Base-by-base conservation (phyloP, 2,888 invertebrate species). In the Muschampia plurimacula region DNA sequence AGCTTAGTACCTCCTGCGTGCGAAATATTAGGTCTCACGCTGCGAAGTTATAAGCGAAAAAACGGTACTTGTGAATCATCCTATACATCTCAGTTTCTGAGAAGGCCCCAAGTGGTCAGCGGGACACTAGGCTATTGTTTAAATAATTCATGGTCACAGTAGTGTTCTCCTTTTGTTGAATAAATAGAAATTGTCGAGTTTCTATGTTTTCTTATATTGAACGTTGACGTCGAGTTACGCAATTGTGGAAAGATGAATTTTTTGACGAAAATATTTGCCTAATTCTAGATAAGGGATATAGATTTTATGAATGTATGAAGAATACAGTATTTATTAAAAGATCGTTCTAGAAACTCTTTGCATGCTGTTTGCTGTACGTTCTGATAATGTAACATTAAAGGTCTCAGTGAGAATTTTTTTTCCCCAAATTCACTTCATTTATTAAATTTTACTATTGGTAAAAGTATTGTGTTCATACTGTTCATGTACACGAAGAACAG, bases 51-150 rank as follows among this genome's bases (percentile, higher is more conserved):
- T 55, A n/a, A 49, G 67, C 67, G 41, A 80, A 78, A 78, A 79
- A 80, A 78, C 76, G 79, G 78, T 75, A 77, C 75, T 66, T 77
- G 76, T 80, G 81, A 81, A 79, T 81, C 81, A 81, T 46, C 79
- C 80, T 79, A 79, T 80, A 76, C 72, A 75, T 76, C 65, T 81
- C 59, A 32, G 49, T 78, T 90, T 90, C 90, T 78, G 39, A 83
- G 91, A 91, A 91, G 85, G 84, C 3, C 60, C 52, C 46, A 55
- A 72, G 72, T 74, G 82, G 84, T 78, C 89, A 82, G 83, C 89
- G 83, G 89, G 90, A 81, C 84, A 78, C 77, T 78, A 77, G 75
- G 7, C 75, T 75, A 69, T 77, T 78, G 75, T 75, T 72, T 67
- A 72, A 67, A 67, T 66, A 71, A 71, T 55, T 67, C 72, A 67